Evolutionary conservation across 2,113 vertebrate species (phyloP).

Genomic region (Malurus cyaneus): DNA sequence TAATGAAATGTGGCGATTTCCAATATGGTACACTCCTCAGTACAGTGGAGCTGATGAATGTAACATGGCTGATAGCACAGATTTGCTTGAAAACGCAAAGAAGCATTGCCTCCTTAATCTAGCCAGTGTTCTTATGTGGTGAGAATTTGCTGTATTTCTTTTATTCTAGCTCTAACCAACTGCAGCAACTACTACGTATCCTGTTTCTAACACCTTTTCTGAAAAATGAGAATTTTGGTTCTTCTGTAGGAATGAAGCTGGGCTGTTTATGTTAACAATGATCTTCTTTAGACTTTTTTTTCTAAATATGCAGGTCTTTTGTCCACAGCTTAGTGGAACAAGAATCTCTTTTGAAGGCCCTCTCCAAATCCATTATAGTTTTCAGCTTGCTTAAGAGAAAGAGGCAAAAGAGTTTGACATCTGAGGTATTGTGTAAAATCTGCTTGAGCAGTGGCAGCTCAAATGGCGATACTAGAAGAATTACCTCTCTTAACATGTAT

Average conservation of each 20-base stretch:
- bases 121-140: background rate
- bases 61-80: background rate
- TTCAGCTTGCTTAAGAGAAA: background rate
- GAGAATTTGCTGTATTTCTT: background rate
- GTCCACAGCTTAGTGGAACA: background rate
- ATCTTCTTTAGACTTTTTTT: background rate
- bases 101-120: background rate
- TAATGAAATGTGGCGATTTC: background rate
- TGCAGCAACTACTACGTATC: background rate
- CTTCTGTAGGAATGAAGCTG: background rate
- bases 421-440: background rate
- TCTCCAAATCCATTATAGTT: background rate
- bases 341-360: background rate
- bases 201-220: background rate
- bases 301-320: background rate
- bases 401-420: background rate
- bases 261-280: background rate
- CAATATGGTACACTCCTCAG: background rate
- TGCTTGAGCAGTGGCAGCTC: background rate
- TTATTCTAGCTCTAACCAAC: background rate
- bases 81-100: background rate
- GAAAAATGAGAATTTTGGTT: background rate
- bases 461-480: background rate
- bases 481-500: background rate
- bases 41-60: background rate